These are phyloP conservation scores for Trachops cirrhosus DNA, from an alignment of 2,797 vertebrate genomes.

Conservation along the genomic window DNA sequence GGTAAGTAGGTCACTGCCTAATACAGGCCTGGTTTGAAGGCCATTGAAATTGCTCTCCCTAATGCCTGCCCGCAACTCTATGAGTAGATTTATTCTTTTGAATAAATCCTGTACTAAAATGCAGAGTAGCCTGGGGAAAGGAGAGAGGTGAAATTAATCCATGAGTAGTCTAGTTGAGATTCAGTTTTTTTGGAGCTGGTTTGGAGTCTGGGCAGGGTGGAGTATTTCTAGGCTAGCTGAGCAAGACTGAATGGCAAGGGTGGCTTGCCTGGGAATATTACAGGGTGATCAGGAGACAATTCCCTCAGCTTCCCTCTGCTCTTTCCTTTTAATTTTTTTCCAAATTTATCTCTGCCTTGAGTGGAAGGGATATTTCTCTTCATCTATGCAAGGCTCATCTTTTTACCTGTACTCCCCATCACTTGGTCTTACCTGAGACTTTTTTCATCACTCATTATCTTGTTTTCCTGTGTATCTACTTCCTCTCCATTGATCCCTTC, in stretches of 20 bases:
- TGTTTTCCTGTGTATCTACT: neutral
- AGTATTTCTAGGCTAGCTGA: neutral
- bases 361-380: neutral
- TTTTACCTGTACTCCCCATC: neutral
- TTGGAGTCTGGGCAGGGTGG: neutral
- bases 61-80: neutral
- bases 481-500: neutral
- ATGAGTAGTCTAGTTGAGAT: neutral
- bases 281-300: neutral
- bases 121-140: neutral
- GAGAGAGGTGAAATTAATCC: constrained; percentile 26
- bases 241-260: neutral
- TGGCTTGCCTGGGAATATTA: neutral
- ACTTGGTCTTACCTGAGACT: neutral
- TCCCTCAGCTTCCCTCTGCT: neutral
- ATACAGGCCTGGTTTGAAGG: neutral
- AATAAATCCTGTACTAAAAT: constrained; percentile 37
- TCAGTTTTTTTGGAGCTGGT: neutral
- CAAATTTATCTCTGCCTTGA: neutral
- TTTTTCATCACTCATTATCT: neutral
- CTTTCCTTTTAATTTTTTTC: neutral
- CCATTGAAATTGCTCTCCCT: constrained; percentile 10
- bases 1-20: constrained; percentile 36
- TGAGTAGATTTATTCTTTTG: constrained; percentile 39
- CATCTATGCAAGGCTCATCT: neutral